Percentiles rank a stretch among this genome's conserved stretches.
phyloP scores from a whole-genome alignment of 2,888 invertebrate genomes.

The Ormyrus pomaceus region DNA sequence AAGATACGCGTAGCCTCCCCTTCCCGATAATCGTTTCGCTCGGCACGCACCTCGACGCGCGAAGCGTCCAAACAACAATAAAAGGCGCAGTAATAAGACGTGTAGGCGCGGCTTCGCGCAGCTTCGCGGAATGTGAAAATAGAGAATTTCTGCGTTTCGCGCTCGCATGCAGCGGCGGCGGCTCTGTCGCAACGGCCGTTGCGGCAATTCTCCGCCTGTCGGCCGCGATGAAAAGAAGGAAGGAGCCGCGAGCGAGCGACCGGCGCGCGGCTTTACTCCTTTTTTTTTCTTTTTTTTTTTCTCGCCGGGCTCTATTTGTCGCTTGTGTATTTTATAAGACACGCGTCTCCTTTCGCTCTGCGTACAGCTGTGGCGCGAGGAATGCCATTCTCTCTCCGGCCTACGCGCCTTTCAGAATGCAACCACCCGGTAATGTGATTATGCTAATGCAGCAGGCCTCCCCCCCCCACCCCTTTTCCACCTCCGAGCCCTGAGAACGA shows the following conservation, averaged over 20 bases:
- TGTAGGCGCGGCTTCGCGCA: slow-evolving; percentile 22
- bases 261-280: neutral
- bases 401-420: slow-evolving; percentile 57
- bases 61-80: slow-evolving; percentile 15
- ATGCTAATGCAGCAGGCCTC: slow-evolving; percentile 64
- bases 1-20: slow-evolving; percentile 12
- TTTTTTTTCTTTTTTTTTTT: neutral
- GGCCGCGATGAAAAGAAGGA: slow-evolving; percentile 12
- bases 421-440: slow-evolving; percentile 66
- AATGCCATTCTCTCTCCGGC: slow-evolving; percentile 63
- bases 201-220: slow-evolving; percentile 39
- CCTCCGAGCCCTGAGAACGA: slow-evolving; percentile 15
- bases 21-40: slow-evolving; percentile 23
- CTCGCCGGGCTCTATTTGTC: slow-evolving; percentile 14
- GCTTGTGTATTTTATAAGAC: slow-evolving; percentile 16
- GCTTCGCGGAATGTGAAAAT: slow-evolving; percentile 10
- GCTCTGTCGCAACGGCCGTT: slow-evolving; percentile 43
- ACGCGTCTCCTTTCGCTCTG: slow-evolving; percentile 30
- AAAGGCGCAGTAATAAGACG: slow-evolving; percentile 15
- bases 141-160: slow-evolving; percentile 24
- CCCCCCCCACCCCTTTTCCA: neutral
- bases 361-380: slow-evolving; percentile 22
- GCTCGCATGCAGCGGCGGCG: neutral
- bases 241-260: neutral
- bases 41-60: neutral